These are phyloP conservation scores for Cetoscarus ocellatus DNA, from an alignment of 2,797 vertebrate genomes.

Conservation along the genomic window DNA sequence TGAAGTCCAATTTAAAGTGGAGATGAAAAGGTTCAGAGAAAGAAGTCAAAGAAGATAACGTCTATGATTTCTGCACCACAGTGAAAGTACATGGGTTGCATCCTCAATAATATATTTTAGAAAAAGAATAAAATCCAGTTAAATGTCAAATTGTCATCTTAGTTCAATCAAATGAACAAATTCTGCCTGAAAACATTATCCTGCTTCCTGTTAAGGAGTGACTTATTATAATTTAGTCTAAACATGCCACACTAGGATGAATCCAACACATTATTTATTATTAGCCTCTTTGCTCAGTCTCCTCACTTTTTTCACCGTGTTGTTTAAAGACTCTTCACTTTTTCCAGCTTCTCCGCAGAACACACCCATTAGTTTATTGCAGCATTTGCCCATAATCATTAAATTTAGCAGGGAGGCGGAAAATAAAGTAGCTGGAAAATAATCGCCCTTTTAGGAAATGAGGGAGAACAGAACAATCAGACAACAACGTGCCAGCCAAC, in stretches of 20 bases:
- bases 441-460: slow-evolving; percentile 38
- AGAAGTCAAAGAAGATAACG: not conserved
- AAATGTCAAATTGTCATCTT: not conserved
- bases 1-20: not conserved
- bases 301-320: slow-evolving; percentile 4
- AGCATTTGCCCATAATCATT: slow-evolving; percentile 42
- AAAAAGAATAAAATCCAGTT: slow-evolving; percentile 21
- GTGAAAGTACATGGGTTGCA: slow-evolving; percentile 16
- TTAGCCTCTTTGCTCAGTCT: not conserved
- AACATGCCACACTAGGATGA: not conserved
- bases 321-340: slow-evolving; percentile 21
- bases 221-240: slow-evolving; percentile 1
- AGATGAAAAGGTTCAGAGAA: slow-evolving; percentile 12
- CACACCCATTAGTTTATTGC: slow-evolving; percentile 9
- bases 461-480: slow-evolving; percentile 27
- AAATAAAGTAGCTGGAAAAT: slow-evolving; percentile 42
- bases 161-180: slow-evolving; percentile 16
- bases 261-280: not conserved
- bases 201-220: not conserved
- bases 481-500: slow-evolving; percentile 2
- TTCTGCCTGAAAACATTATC: not conserved
- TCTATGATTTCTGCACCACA: not conserved
- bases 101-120: slow-evolving; percentile 32
- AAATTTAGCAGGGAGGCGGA: slow-evolving; percentile 42
- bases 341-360: slow-evolving; percentile 17